Evolutionary conservation across 1,140 invertebrate species (phyloP).

Genomic region (Mercenaria mercenaria): DNA sequence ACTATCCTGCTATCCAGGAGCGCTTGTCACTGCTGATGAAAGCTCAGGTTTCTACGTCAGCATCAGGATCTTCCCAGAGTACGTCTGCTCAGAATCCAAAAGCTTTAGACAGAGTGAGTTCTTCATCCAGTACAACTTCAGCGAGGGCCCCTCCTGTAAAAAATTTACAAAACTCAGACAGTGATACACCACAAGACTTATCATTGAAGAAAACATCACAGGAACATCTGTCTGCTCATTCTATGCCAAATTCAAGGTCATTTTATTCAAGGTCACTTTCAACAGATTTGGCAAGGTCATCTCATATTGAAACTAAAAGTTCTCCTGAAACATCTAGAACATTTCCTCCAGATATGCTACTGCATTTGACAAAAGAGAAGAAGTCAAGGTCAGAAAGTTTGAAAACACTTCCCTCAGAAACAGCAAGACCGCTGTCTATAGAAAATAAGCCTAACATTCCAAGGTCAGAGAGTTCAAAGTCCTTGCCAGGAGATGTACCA

Average conservation of each 20-base stretch:
- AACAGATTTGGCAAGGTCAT: neutral
- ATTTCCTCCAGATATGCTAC: neutral
- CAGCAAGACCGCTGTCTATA: neutral
- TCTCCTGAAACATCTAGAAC: neutral
- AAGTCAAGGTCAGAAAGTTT: neutral
- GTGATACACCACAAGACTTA: slow-evolving; percentile 29
- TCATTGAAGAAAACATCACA: slow-evolving; percentile 31
- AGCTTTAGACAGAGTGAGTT: neutral
- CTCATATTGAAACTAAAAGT: neutral
- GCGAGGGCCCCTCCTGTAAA: neutral
- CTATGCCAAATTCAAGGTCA: neutral
- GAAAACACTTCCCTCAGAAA: slow-evolving; percentile 1
- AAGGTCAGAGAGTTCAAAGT: slow-evolving; percentile 36
- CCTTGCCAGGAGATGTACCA: neutral
- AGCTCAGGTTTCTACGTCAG: neutral
- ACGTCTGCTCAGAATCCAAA: neutral
- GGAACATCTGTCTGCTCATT: neutral
- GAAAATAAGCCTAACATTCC: slow-evolving; percentile 6
- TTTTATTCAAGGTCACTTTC: neutral
- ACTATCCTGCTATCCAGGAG: slow-evolving; percentile 42
- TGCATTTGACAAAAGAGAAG: neutral
- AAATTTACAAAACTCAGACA: neutral
- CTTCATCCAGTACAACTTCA: neutral
- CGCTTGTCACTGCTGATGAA: slow-evolving; percentile 52
- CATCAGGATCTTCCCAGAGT: neutral